phyloP scores from a whole-genome alignment of 2,797 vertebrate species.

The Catharus ustulatus region DNA sequence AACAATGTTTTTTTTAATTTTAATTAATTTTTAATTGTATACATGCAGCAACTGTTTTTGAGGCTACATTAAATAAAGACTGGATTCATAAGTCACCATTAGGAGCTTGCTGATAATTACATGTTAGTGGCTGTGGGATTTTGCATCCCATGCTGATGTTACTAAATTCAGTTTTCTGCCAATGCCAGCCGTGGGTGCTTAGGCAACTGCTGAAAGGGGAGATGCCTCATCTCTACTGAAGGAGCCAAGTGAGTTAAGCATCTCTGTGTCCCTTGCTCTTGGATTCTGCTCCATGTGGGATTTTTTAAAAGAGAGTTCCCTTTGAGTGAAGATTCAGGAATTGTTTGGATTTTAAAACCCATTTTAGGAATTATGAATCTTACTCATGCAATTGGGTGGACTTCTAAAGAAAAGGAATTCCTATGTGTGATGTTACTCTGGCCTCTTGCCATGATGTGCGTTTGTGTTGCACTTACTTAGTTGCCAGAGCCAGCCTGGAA shows the following conservation, averaged over 20 bases:
- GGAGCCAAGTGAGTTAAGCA: background rate
- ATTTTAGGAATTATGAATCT: slow-evolving; percentile 13
- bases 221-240: background rate
- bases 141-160: background rate
- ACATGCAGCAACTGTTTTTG: fast-evolving
- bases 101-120: background rate
- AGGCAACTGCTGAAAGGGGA: background rate
- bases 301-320: background rate
- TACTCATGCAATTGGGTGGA: background rate
- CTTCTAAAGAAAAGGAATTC: slow-evolving; percentile 30
- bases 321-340: background rate
- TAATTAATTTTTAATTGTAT: background rate
- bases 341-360: slow-evolving; percentile 43
- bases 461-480: slow-evolving; percentile 1
- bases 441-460: background rate
- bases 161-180: background rate
- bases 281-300: background rate
- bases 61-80: background rate
- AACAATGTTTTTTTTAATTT: background rate
- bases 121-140: background rate
- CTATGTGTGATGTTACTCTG: slow-evolving; percentile 29
- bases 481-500: background rate
- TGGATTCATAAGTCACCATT: background rate
- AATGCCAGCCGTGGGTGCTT: background rate
- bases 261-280: background rate